These are phyloP conservation scores for Condylostylus longicornis DNA, from an alignment of 1,140 invertebrate species.

Conservation along the genomic window DNA sequence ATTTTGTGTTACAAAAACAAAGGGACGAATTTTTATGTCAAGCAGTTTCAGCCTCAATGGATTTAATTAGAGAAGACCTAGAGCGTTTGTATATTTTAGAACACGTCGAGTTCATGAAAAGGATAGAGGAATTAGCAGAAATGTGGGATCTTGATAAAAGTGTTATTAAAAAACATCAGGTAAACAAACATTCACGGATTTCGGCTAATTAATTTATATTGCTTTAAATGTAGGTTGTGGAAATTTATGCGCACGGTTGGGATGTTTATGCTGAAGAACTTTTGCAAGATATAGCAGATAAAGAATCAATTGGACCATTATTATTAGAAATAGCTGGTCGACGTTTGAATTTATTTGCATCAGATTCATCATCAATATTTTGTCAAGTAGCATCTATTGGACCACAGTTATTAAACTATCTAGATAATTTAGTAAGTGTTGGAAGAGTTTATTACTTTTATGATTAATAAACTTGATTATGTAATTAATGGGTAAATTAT, in stretches of 20 bases:
- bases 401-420: conserved; percentile 49
- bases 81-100: conserved; percentile 39
- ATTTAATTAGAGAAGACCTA: conserved; percentile 38
- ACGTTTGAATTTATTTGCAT: conserved; percentile 47
- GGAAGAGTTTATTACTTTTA: conserved; percentile 13
- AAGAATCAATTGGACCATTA: conserved; percentile 43
- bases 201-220: not conserved
- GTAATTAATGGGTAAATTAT: too few relatives aligned
- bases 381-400: conserved; percentile 51
- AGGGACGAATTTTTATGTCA: conserved; percentile 48
- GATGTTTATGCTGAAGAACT: conserved; percentile 65
- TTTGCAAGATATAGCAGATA: conserved; percentile 46
- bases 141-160: conserved; percentile 61
- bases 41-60: conserved; percentile 48
- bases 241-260: conserved; percentile 60
- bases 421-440: conserved; percentile 49
- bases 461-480: conserved; percentile 5
- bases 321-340: conserved; percentile 56
- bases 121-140: conserved; percentile 51
- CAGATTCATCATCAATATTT: conserved; percentile 38
- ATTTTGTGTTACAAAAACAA: conserved; percentile 35
- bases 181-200: conserved; percentile 47
- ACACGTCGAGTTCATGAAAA: conserved; percentile 50
- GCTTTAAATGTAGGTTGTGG: conserved; percentile 37
- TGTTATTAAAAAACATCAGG: conserved; percentile 37